Conservation (phyloP, 1,140 invertebrate species). For the Condylostylus longicornis region DNA sequence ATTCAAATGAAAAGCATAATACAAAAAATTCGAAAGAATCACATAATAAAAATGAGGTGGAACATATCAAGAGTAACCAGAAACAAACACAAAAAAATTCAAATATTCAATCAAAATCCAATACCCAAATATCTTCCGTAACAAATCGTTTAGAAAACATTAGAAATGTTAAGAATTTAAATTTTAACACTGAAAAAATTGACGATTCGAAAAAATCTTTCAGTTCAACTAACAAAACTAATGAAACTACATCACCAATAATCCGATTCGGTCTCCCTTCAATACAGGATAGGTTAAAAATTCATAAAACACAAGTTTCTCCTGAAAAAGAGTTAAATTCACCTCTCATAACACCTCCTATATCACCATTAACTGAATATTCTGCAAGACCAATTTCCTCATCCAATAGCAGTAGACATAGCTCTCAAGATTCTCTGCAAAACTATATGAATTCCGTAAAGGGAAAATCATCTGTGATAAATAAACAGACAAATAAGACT, state of each 20-base stretch:
- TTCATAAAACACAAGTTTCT: no score
- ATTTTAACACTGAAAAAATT: no score
- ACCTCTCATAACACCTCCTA: neutral
- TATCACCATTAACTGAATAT: neutral
- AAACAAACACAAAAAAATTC: constrained; percentile 1
- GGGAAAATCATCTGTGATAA: no score
- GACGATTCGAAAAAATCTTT: no score
- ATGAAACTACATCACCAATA: no score
- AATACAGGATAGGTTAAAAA: no score
- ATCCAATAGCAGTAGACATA: neutral
- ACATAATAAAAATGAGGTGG: neutral
- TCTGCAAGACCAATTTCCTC: neutral
- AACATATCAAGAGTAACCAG: neutral
- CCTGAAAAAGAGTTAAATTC: neutral
- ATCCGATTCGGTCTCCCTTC: no score
- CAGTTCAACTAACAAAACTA: no score
- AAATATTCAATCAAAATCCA: neutral
- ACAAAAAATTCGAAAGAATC: no score
- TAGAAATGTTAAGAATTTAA: neutral
- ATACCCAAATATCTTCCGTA: neutral
- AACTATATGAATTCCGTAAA: no score
- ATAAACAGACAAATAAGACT: neutral
- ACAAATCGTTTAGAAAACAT: neutral
- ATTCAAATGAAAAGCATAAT: neutral
- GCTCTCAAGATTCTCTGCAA: neutral